A percentile compares a stretch with the other conserved stretches of the same genome.
phyloP scores from a whole-genome alignment of 2,888 invertebrate species.

The Oegoconia quadripuncta region DNA sequence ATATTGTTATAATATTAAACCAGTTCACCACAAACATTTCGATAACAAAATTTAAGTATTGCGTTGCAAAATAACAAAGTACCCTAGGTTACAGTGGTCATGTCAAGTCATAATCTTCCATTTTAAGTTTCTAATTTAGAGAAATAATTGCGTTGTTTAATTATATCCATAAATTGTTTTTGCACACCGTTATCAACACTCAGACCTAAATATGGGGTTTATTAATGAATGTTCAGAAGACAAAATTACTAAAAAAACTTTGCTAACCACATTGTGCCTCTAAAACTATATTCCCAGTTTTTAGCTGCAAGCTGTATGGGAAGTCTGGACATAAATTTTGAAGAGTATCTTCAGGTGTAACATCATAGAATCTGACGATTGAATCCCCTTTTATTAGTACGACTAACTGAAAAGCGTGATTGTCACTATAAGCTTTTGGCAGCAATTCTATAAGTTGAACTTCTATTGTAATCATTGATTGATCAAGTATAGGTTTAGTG shows the following conservation, averaged over 20 bases:
- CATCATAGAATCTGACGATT: constrained; percentile 66
- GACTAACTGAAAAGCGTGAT: constrained; percentile 52
- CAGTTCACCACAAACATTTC: no score
- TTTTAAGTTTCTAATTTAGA: no score
- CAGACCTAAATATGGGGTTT: no score
- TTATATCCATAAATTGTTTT: no score
- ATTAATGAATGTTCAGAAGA: background rate
- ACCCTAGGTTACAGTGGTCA: no score
- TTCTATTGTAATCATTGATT: constrained; percentile 34
- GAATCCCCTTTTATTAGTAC: constrained; percentile 55
- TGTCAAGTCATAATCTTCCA: no score
- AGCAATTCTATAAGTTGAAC: constrained; percentile 53
- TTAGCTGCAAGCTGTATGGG: constrained; percentile 64
- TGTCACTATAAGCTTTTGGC: constrained; percentile 50
- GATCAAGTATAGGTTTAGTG: constrained; percentile 4
- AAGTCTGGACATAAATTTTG: constrained; percentile 68
- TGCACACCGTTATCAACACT: no score
- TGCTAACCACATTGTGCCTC: constrained; percentile 55
- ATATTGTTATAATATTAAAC: no score
- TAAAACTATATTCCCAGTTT: constrained; percentile 51
- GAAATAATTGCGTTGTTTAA: no score
- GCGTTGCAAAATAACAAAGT: no score
- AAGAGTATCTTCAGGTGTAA: constrained; percentile 45
- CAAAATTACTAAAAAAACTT: constrained; percentile 3
- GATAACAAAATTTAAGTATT: no score